Base-by-base conservation (phyloP, 2,888 invertebrate genomes). In the Pseudanteris insignis region DNA sequence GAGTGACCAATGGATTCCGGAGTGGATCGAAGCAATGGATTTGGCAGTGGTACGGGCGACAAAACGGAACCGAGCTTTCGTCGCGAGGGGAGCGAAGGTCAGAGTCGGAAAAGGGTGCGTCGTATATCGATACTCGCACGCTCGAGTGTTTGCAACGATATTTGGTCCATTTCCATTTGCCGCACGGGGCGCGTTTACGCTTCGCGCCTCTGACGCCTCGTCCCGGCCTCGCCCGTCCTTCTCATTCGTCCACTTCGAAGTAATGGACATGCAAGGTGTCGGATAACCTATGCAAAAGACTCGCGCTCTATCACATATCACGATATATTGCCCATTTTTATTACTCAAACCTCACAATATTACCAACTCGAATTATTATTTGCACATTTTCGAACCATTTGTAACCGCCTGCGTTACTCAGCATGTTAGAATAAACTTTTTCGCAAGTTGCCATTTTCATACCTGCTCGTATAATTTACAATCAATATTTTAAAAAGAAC, bases 111-210 rank as follows among this genome's bases (percentile, higher is more conserved):
- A 65, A 68, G 75, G 69, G 70, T 72, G 68, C 69, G 72, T 70
- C 72, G 73, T 75, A 75, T 75, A 76, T 76, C 73, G 74, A 75
- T 73, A 75, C 73, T 71, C 70, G 67, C 68, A 63, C 66, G 68
- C 69, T 70, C 71, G 73, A 73, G 74, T 77, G 75, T 77, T 77
- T 75, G 77, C 76, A 70, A 70, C 75, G 76, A 77, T 77, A 77
- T 77, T 77, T 74, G 77, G 74, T 77, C 77, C 77, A 77, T 77
- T 77, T 77, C 77, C 77, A 77, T 77, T 77, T 77, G 76, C 67
- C 71, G 75, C 77, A 77, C 77, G 77, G 76, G 77, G 75, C 77
- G 77, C 76, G 73, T 76, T 77, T 76, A 77, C 76, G 72, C 70
- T 75, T 77, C 76, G 70, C 77, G 76, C 77, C 75, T 77, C 75